A percentile compares a stretch with the other conserved stretches of the same genome.
These are phyloP conservation scores for Delia radicum DNA, from an alignment of 1,140 invertebrate species.

Conservation along the genomic window DNA sequence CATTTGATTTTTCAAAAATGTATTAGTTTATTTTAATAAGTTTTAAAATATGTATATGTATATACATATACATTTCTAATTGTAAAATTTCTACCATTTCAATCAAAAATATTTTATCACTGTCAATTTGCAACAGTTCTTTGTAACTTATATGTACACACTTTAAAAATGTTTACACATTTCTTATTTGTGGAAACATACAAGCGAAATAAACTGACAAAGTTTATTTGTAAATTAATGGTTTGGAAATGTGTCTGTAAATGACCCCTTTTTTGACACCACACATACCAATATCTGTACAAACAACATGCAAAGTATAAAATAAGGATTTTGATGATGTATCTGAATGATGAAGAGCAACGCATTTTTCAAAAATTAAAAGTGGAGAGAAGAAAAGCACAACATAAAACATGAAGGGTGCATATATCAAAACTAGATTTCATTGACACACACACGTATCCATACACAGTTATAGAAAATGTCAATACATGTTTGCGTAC, in stretches of 20 bases:
- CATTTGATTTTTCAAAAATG: no score
- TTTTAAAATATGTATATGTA: no score
- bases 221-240: constrained; percentile 23
- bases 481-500: no score
- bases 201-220: constrained; percentile 7
- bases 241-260: constrained; percentile 19
- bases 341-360: background rate
- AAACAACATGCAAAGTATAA: background rate
- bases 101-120: background rate
- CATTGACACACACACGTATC: background rate
- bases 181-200: background rate
- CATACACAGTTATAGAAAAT: background rate
- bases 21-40: no score
- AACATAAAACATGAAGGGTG: background rate
- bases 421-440: background rate
- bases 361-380: background rate
- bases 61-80: background rate
- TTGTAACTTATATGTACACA: background rate
- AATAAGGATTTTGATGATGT: background rate
- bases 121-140: background rate
- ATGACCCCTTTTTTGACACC: background rate
- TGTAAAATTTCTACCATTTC: background rate
- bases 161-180: background rate
- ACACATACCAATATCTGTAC: background rate
- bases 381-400: background rate